These are phyloP conservation scores for Drosophila fuyamai DNA, from an alignment of 1,140 invertebrate genomes.

Conservation along the genomic window DNA sequence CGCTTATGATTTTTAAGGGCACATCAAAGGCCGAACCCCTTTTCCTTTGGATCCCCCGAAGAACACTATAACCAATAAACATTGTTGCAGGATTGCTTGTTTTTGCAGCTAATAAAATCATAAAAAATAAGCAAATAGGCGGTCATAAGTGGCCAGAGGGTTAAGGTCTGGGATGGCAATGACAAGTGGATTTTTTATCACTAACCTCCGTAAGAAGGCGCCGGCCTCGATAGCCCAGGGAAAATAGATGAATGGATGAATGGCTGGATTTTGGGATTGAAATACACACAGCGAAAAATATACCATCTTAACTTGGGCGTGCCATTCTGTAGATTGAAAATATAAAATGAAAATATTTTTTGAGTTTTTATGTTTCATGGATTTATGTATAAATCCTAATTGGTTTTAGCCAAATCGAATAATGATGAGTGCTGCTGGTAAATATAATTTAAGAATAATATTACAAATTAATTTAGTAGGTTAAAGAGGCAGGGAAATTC, in stretches of 20 bases:
- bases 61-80: slow-evolving; percentile 80
- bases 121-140: slow-evolving; percentile 76
- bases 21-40: slow-evolving; percentile 70
- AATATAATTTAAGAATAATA: background rate
- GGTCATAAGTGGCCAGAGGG: slow-evolving; percentile 58
- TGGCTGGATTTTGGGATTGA: slow-evolving; percentile 21
- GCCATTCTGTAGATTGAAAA: background rate
- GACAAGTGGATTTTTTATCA: slow-evolving; percentile 79
- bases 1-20: slow-evolving; percentile 82
- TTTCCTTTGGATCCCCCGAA: slow-evolving; percentile 28
- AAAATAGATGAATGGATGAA: slow-evolving; percentile 70
- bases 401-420: too few species aligned
- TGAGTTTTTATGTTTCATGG: too few species aligned
- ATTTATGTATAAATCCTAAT: too few species aligned
- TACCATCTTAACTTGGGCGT: too few species aligned
- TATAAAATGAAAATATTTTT: too few species aligned
- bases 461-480: background rate
- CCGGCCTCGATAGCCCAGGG: slow-evolving; percentile 35
- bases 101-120: slow-evolving; percentile 84
- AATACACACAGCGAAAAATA: slow-evolving; percentile 6
- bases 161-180: slow-evolving; percentile 55
- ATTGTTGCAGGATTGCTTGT: slow-evolving; percentile 81
- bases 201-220: slow-evolving; percentile 40
- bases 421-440: too few species aligned
- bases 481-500: too few species aligned